Percentiles rank a stretch among this genome's conserved stretches.
These are phyloP conservation scores for Pangasius krempfi DNA, from an alignment of 2,797 vertebrate species.

Conservation along the genomic window DNA sequence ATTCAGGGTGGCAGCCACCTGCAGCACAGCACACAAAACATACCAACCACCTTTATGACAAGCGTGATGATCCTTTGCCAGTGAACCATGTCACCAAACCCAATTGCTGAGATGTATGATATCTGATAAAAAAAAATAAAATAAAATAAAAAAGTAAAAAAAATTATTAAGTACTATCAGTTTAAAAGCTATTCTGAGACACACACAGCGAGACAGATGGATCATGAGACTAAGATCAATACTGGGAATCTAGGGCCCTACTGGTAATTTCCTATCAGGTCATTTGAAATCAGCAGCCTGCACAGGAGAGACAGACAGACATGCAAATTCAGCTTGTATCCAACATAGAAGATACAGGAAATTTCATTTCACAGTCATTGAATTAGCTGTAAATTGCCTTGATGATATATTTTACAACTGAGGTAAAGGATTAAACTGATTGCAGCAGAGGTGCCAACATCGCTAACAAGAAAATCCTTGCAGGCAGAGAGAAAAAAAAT, in stretches of 20 bases:
- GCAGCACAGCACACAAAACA: constrained; percentile 37
- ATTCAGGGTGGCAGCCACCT: constrained; percentile 97
- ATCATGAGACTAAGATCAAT: constrained; percentile 29
- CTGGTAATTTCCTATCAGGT: background rate
- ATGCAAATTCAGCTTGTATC: background rate
- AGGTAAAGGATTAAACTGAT: background rate
- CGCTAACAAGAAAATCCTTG: no score
- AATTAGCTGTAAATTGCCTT: background rate
- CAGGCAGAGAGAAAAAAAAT: no score
- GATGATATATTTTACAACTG: background rate
- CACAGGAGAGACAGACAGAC: background rate
- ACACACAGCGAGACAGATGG: background rate
- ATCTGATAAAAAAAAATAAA: no score
- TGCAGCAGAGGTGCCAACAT: background rate
- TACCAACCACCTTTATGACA: background rate
- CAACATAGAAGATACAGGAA: background rate
- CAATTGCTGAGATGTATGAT: background rate
- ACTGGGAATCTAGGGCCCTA: constrained; percentile 1
- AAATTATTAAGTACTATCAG: background rate
- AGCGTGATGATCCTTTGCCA: background rate
- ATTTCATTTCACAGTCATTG: background rate
- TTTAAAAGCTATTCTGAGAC: constrained; percentile 3
- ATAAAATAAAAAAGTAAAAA: no score
- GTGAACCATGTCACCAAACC: background rate
- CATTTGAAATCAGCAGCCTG: constrained; percentile 10